Conservation (phyloP, 1,140 invertebrate species). For the Bathynomus jamesi region DNA sequence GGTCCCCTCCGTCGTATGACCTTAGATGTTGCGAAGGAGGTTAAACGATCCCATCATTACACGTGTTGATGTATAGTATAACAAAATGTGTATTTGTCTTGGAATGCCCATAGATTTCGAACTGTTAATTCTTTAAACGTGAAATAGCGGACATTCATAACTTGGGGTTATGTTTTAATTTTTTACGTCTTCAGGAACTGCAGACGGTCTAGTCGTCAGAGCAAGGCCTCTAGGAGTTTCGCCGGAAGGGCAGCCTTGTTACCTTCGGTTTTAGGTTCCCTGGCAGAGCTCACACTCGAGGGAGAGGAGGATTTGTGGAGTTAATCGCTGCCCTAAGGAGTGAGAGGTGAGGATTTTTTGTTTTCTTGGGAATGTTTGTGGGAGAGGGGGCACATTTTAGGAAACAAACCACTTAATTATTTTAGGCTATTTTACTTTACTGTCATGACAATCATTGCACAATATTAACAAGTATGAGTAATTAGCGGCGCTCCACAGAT, state of each 20-base stretch:
- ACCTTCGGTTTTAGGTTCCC: neutral
- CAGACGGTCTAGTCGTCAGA: neutral
- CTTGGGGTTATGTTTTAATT: neutral
- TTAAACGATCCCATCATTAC: neutral
- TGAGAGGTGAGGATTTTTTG: neutral
- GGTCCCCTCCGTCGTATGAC: too few species aligned
- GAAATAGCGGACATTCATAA: neutral
- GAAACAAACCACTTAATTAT: neutral
- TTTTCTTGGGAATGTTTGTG: neutral
- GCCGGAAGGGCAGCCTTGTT: neutral
- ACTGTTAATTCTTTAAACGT: neutral
- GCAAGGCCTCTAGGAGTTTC: neutral
- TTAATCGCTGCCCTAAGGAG: neutral
- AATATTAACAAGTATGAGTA: too few species aligned
- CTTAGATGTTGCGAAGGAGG: neutral
- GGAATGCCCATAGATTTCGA: neutral
- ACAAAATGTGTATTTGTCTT: neutral
- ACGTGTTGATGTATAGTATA: neutral
- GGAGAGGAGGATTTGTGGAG: neutral
- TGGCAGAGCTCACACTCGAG: neutral
- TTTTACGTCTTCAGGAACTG: neutral
- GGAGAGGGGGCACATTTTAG: neutral
- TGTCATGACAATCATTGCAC: too few species aligned
- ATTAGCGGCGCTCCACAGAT: too few species aligned
- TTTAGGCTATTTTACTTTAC: neutral